These are phyloP conservation scores for Heliangelus exortis DNA, from an alignment of 2,797 vertebrate genomes.

Conservation along the genomic window DNA sequence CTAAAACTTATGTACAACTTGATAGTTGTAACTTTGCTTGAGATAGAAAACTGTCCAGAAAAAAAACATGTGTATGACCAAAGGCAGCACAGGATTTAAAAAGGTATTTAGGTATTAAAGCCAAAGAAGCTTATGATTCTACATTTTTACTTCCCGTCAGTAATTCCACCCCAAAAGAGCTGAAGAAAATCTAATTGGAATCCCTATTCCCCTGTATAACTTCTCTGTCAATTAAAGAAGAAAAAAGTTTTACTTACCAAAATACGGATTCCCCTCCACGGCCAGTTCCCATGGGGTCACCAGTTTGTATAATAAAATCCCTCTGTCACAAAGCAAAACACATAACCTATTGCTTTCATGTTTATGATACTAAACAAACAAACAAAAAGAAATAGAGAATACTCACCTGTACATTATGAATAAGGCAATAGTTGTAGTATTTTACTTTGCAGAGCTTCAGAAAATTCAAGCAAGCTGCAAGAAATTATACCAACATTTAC, in stretches of 20 bases:
- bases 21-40: neutral
- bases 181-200: neutral
- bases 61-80: neutral
- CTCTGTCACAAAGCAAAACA: slow-evolving; percentile 79
- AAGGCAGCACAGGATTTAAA: neutral
- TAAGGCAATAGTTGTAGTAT: slow-evolving; percentile 96
- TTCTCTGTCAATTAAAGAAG: neutral
- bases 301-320: slow-evolving; percentile 95
- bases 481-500: slow-evolving; percentile 38
- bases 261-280: slow-evolving; percentile 95
- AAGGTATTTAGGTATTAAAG: neutral
- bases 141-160: neutral
- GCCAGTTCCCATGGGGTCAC: slow-evolving; percentile 93
- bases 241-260: slow-evolving; percentile 80
- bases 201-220: neutral
- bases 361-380: neutral
- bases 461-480: slow-evolving; percentile 92
- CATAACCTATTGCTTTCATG: neutral
- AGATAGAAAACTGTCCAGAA: neutral
- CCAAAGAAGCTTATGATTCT: neutral
- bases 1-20: neutral
- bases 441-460: slow-evolving; percentile 98
- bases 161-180: neutral
- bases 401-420: slow-evolving; percentile 96
- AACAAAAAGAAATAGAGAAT: neutral